These are phyloP conservation scores for Pandemis corylana DNA, from an alignment of 2,888 invertebrate species.

Conservation along the genomic window DNA sequence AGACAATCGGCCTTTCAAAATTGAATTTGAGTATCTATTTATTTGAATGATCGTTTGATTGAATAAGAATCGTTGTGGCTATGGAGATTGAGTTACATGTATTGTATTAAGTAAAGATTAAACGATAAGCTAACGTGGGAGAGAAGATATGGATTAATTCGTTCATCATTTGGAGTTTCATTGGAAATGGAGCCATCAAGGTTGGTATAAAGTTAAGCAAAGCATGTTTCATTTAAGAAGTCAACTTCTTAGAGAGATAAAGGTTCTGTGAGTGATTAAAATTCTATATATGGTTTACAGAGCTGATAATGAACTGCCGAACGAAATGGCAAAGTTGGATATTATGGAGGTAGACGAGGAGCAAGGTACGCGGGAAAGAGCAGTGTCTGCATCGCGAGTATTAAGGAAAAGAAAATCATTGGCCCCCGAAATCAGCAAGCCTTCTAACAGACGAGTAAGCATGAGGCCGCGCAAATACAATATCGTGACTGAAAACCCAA, in stretches of 20 bases:
- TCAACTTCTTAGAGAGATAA: not conserved
- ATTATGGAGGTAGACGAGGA: conserved; percentile 72
- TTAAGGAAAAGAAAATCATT: conserved; percentile 74
- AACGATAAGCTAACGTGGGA: not conserved
- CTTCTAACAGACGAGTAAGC: conserved; percentile 76
- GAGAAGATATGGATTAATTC: not conserved
- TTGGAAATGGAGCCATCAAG: conserved; percentile 19
- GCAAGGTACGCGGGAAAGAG: conserved; percentile 50
- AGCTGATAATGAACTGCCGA: conserved; percentile 72
- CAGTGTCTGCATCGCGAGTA: conserved; percentile 62
- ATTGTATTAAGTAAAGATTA: not conserved
- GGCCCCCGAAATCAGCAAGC: conserved; percentile 65
- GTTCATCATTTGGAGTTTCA: not conserved
- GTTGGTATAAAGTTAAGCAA: not conserved
- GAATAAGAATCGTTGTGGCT: not conserved
- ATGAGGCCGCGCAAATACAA: conserved; percentile 77
- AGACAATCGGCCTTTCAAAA: conserved; percentile 8
- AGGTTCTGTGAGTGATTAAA: not conserved
- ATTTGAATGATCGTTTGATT: not conserved
- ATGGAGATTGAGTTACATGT: not conserved
- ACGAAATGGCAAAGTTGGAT: conserved; percentile 79
- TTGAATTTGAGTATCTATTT: not conserved
- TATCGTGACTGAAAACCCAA: conserved; percentile 68
- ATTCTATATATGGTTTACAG: conserved; percentile 54
- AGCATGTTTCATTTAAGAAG: conserved; percentile 16